phyloP scores from a whole-genome alignment of 2,888 invertebrate species.

The Adelognathus sp. region DNA sequence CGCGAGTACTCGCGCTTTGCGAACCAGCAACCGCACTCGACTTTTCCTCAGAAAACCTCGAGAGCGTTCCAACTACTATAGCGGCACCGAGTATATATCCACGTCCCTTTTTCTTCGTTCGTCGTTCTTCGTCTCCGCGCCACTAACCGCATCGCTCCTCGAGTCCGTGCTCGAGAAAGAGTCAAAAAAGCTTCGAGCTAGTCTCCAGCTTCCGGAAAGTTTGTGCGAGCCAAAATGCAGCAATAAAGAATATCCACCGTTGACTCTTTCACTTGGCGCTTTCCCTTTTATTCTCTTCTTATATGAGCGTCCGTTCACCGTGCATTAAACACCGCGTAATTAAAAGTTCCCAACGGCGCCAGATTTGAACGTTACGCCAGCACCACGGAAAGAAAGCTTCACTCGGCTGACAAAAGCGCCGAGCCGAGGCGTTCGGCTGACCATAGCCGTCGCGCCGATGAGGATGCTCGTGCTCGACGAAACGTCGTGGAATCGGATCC shows the following conservation, averaged over 20 bases:
- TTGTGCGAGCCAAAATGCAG: slow-evolving; percentile 55
- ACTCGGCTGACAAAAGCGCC: slow-evolving; percentile 16
- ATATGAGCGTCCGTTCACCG: slow-evolving; percentile 19
- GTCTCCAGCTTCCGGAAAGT: slow-evolving; percentile 58
- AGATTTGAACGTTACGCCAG: slow-evolving; percentile 15
- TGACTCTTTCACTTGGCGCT: slow-evolving; percentile 22
- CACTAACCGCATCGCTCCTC: slow-evolving; percentile 33
- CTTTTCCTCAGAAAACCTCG: slow-evolving; percentile 51
- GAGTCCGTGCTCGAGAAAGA: slow-evolving; percentile 5
- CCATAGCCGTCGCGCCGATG: too few species aligned
- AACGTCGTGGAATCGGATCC: too few species aligned
- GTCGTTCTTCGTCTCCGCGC: slow-evolving; percentile 43
- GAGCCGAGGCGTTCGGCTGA: neutral
- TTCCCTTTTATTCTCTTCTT: neutral
- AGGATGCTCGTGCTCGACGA: too few species aligned
- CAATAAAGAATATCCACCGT: slow-evolving; percentile 58
- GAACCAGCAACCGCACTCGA: slow-evolving; percentile 33
- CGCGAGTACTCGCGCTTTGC: neutral
- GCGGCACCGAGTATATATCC: slow-evolving; percentile 15
- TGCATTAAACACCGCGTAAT: slow-evolving; percentile 56
- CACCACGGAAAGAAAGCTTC: slow-evolving; percentile 22
- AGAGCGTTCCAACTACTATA: slow-evolving; percentile 42
- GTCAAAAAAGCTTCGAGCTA: slow-evolving; percentile 36
- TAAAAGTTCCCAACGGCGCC: slow-evolving; percentile 53
- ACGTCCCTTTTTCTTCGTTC: slow-evolving; percentile 28